Evolutionary conservation across 2,113 vertebrate genomes (phyloP).

Genomic region (Apaloderma vittatum): DNA sequence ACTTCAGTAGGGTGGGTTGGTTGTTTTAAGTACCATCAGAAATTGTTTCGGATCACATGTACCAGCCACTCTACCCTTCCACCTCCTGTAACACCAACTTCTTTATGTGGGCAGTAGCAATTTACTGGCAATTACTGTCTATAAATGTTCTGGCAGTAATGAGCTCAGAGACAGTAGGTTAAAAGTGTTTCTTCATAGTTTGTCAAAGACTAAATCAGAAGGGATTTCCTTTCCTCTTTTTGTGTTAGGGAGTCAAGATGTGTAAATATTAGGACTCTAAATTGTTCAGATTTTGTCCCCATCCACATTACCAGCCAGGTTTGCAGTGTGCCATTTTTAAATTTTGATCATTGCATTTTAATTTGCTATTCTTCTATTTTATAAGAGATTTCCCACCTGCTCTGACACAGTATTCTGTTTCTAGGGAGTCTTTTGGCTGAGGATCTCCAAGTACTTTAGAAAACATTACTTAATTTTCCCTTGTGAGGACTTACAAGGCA

Average conservation of each 20-base stretch:
- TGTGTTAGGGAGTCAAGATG: background rate
- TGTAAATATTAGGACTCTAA: background rate
- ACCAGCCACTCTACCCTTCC: background rate
- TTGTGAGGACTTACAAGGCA: background rate
- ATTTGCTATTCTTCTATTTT: background rate
- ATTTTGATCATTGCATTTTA: background rate
- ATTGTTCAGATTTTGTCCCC: background rate
- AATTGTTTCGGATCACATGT: background rate
- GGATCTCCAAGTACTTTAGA: background rate
- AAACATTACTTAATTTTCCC: conserved; percentile 28
- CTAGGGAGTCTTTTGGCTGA: background rate
- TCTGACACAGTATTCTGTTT: background rate
- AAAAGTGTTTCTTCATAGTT: background rate
- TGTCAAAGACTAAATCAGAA: background rate
- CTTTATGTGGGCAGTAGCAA: background rate
- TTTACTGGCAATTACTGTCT: background rate
- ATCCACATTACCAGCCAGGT: background rate
- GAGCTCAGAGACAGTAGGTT: background rate
- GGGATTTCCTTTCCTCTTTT: conserved; percentile 19
- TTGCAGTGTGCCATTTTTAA: background rate
- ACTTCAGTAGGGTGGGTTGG: background rate
- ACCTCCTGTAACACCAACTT: background rate
- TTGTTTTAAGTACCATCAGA: background rate
- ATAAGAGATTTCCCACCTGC: background rate
- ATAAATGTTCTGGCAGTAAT: background rate